Percentiles rank a stretch among this genome's conserved stretches.
Evolutionary conservation across 1,140 invertebrate species (phyloP).

Genomic region (Idris sp.): DNA sequence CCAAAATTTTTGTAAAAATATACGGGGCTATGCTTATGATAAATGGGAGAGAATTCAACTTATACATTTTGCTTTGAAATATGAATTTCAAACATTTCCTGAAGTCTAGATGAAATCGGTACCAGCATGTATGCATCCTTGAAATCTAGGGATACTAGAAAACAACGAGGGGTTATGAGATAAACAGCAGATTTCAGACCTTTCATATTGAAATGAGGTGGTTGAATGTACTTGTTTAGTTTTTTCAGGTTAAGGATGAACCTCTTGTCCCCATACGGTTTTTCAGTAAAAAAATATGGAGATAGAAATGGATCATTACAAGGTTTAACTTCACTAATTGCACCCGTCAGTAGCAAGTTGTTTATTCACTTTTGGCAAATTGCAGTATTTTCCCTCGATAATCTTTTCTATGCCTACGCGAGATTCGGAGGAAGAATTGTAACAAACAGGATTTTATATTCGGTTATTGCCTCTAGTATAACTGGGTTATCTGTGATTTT

Average conservation of each 20-base stretch:
- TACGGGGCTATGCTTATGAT: constrained; percentile 55
- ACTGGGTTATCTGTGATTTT: constrained; percentile 15
- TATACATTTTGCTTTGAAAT: constrained; percentile 36
- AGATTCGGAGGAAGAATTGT: constrained; percentile 7
- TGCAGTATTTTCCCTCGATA: constrained; percentile 19
- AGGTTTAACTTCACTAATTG: not conserved
- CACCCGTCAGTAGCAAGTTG: constrained; percentile 4
- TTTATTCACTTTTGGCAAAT: constrained; percentile 38
- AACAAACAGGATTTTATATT: constrained; percentile 31
- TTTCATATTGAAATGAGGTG: constrained; percentile 59
- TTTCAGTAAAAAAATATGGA: constrained; percentile 37
- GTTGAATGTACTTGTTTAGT: constrained; percentile 46
- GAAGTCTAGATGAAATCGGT: constrained; percentile 52
- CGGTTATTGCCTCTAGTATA: constrained; percentile 28
- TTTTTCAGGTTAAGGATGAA: constrained; percentile 62
- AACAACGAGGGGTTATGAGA: constrained; percentile 30
- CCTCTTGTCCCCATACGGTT: constrained; percentile 30
- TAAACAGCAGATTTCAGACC: constrained; percentile 42
- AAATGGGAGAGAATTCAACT: constrained; percentile 55
- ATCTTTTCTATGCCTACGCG: constrained; percentile 17
- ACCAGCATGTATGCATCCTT: constrained; percentile 52
- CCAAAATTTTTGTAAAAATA: constrained; percentile 66
- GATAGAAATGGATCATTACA: constrained; percentile 45
- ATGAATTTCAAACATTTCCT: constrained; percentile 64
- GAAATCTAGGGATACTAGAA: constrained; percentile 46